Evolutionary conservation across 2,797 vertebrate species (phyloP).

Genomic region (Anniella stebbinsi): DNA sequence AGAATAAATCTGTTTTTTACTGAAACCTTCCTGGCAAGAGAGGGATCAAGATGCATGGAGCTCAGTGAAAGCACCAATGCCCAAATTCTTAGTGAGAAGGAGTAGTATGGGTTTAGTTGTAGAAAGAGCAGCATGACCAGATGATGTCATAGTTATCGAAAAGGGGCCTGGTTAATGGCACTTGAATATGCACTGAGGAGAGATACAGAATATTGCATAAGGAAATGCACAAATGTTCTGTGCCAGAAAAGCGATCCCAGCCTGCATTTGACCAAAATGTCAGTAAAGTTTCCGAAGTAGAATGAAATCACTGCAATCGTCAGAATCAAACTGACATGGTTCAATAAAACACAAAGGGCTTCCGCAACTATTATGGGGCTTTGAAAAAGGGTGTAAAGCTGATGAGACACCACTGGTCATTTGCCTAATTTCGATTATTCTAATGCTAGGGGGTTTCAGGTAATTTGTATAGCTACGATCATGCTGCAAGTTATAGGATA

Average conservation of each 20-base stretch:
- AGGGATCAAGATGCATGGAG: constrained; percentile 9
- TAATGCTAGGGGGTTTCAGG: too few relatives aligned
- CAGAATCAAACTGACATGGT: not conserved
- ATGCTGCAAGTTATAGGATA: not conserved
- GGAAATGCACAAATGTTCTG: not conserved
- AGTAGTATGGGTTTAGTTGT: not conserved
- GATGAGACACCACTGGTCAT: not conserved
- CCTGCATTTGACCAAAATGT: not conserved
- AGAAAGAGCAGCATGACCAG: not conserved
- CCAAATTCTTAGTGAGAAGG: not conserved
- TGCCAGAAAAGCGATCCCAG: not conserved
- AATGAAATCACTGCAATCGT: not conserved
- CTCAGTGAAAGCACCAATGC: not conserved
- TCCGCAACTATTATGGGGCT: not conserved
- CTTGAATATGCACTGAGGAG: not conserved
- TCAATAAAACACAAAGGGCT: not conserved
- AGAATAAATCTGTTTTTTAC: constrained; percentile 40
- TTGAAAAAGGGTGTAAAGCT: not conserved
- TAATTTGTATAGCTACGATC: not conserved
- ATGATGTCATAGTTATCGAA: not conserved
- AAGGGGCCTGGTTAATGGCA: not conserved
- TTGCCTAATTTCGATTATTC: too few relatives aligned
- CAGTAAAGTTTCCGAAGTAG: not conserved
- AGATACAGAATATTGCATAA: not conserved
- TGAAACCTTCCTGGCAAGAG: not conserved